A percentile compares a stretch with the other conserved stretches of the same genome.
These are phyloP conservation scores for Eudyptes chrysolophus DNA, from an alignment of 2,113 vertebrate species.

Conservation along the genomic window DNA sequence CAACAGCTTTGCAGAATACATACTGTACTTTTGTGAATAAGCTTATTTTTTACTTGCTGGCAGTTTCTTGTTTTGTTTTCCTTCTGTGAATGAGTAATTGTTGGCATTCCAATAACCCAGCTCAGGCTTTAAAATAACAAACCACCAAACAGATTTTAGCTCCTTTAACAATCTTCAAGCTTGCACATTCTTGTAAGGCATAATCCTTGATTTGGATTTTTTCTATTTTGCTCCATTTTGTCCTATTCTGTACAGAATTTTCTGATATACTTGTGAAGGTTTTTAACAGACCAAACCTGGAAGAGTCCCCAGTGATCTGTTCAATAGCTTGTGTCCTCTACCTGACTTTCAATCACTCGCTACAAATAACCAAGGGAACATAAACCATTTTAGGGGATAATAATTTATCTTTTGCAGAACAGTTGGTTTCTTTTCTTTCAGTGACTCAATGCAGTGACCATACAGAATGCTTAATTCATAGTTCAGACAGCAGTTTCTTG, in stretches of 20 bases:
- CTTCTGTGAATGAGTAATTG: background rate
- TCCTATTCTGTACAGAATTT: background rate
- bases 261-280: constrained; percentile 6
- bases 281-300: constrained; percentile 45
- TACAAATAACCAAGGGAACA: constrained; percentile 49
- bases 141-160: background rate
- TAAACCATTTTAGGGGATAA: constrained; percentile 68
- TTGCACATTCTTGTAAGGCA: background rate
- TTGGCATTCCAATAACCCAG: background rate
- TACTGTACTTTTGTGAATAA: background rate
- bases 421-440: constrained; percentile 53
- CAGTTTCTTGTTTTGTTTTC: background rate
- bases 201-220: constrained; percentile 18
- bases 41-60: background rate
- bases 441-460: constrained; percentile 21
- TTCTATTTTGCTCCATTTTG: background rate
- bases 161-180: background rate
- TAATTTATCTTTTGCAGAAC: constrained; percentile 51
- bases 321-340: constrained; percentile 63
- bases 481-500: constrained; percentile 49
- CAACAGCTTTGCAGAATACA: background rate
- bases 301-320: constrained; percentile 48
- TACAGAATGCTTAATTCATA: constrained; percentile 67
- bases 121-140: background rate
- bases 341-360: constrained; percentile 65